A percentile compares a stretch with the other conserved stretches of the same genome.
Conservation (phyloP, 2,888 invertebrate species). For the Tetropium fuscum region DNA sequence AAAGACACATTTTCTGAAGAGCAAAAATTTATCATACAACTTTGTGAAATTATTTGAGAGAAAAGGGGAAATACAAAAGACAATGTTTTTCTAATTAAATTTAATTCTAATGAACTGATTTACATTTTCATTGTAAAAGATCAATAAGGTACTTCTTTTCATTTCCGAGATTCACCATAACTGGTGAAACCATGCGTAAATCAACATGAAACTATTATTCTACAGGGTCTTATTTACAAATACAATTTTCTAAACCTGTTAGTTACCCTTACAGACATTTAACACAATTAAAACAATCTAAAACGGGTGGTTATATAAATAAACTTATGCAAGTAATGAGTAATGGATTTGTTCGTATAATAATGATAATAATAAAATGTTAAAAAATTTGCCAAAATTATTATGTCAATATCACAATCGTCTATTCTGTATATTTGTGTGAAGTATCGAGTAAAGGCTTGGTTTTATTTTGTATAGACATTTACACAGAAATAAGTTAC, state of each 20-base stretch:
- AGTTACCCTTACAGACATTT: background rate
- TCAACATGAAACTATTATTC: conserved; percentile 12
- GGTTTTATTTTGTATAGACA: conserved; percentile 18
- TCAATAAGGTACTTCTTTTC: conserved; percentile 41
- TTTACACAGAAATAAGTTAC: conserved; percentile 17
- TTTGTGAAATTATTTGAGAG: too few species aligned
- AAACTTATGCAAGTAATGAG: conserved; percentile 17
- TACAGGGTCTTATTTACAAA: conserved; percentile 25
- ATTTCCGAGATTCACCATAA: conserved; percentile 21
- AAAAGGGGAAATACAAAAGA: background rate
- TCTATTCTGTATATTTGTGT: conserved; percentile 11
- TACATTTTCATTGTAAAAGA: conserved; percentile 46
- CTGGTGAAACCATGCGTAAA: conserved; percentile 24
- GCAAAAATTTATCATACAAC: too few species aligned
- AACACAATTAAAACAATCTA: conserved; percentile 16
- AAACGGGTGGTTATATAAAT: conserved; percentile 7
- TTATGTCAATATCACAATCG: conserved; percentile 8
- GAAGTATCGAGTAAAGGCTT: background rate
- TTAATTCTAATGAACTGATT: conserved; percentile 44
- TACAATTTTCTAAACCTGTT: conserved; percentile 5
- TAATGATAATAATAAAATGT: background rate
- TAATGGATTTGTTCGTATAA: background rate
- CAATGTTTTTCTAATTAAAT: conserved; percentile 25
- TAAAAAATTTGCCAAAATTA: conserved; percentile 12
- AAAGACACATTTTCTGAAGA: too few species aligned